Conservation (phyloP, 2,797 vertebrate species). For the Siniperca undulata region DNA sequence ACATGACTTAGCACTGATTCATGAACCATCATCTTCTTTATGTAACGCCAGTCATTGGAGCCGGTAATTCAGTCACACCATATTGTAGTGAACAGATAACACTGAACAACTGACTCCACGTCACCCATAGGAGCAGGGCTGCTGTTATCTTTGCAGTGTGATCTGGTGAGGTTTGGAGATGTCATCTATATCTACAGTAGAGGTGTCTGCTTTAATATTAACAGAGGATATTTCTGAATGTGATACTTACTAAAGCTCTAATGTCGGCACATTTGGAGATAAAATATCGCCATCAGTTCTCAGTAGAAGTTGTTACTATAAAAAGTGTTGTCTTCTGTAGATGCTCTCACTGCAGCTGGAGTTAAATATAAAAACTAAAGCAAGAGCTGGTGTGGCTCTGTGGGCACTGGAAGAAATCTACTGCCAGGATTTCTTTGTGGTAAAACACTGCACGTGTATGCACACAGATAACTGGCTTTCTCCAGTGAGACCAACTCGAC, state of each 20-base stretch:
- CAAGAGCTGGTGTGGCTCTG: background rate
- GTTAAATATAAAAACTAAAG: background rate
- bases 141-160: background rate
- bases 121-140: background rate
- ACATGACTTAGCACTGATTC: background rate
- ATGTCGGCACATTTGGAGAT: background rate
- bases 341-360: background rate
- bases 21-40: background rate
- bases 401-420: conserved; percentile 27
- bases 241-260: background rate
- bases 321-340: background rate
- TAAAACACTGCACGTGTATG: conserved; percentile 13
- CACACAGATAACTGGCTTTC: conserved; percentile 22
- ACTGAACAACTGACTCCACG: background rate
- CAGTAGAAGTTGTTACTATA: background rate
- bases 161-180: background rate
- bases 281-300: background rate
- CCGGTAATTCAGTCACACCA: background rate
- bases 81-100: background rate
- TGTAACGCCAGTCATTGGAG: background rate
- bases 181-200: background rate
- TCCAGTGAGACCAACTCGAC: conserved; percentile 21
- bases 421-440: conserved; percentile 10
- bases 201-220: background rate
- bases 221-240: background rate